Conservation (phyloP, 2,797 vertebrate genomes). For the Fundulus diaphanus region DNA sequence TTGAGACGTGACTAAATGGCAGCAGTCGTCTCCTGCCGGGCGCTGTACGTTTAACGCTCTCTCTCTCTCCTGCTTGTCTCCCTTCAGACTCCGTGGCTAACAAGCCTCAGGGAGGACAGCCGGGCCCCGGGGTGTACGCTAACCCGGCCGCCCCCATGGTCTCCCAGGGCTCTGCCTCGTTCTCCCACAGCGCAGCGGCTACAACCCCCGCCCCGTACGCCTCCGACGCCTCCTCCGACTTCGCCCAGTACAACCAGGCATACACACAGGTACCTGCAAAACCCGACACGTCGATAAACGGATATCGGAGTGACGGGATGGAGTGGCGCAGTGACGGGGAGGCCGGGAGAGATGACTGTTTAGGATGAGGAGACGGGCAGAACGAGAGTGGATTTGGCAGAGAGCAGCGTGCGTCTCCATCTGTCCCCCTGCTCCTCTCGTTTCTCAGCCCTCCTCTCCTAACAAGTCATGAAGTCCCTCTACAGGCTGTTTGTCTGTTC, state of each 20-base stretch:
- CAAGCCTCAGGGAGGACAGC: constrained; percentile 79
- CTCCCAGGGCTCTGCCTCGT: constrained; percentile 68
- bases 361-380: constrained; percentile 64
- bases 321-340: constrained; percentile 42
- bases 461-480: constrained; percentile 61
- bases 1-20: not conserved
- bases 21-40: not conserved
- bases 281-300: not conserved
- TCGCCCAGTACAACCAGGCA: constrained; percentile 87
- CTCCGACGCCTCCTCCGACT: constrained; percentile 83
- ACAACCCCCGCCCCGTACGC: constrained; percentile 79
- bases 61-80: constrained; percentile 10
- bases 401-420: constrained; percentile 69
- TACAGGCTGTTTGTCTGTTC: constrained; percentile 45
- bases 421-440: constrained; percentile 70
- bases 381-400: constrained; percentile 71
- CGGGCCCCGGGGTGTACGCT: constrained; percentile 78
- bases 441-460: constrained; percentile 61
- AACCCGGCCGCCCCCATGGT: constrained; percentile 68
- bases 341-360: constrained; percentile 51
- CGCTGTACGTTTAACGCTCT: not conserved
- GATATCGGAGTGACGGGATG: constrained; percentile 15
- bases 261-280: constrained; percentile 81
- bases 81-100: constrained; percentile 78
- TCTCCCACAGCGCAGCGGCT: constrained; percentile 80